Percentiles rank a stretch among this genome's conserved stretches.
These are phyloP conservation scores for Augiades crinisus DNA, from an alignment of 2,888 invertebrate species.

Conservation along the genomic window DNA sequence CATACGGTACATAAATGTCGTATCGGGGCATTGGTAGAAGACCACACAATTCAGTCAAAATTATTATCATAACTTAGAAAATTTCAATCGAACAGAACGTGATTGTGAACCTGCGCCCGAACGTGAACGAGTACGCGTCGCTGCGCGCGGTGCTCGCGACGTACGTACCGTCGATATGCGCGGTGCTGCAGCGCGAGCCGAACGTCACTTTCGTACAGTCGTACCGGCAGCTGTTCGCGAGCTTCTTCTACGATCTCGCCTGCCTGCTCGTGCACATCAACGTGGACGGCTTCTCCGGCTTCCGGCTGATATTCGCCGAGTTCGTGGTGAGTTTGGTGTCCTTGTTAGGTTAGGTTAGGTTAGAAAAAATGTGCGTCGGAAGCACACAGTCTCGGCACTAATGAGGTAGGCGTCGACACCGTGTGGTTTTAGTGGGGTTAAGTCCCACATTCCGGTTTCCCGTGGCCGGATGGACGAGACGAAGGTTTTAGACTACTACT, in stretches of 20 bases:
- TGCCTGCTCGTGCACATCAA: not conserved
- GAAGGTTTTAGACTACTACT: no score
- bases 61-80: no score
- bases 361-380: no score
- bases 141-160: conserved; percentile 49
- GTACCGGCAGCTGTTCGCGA: not conserved
- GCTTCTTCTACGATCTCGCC: not conserved
- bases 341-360: no score
- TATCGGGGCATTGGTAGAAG: no score
- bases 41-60: no score
- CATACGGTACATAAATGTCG: no score
- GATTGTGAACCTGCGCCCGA: conserved; percentile 37
- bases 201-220: not conserved
- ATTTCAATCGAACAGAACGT: conserved; percentile 32
- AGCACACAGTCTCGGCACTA: no score
- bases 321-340: not conserved
- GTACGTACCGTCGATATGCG: conserved; percentile 37
- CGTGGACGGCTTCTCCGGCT: not conserved
- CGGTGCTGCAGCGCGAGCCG: not conserved
- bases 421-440: no score
- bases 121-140: conserved; percentile 39
- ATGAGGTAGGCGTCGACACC: no score
- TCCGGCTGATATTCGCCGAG: not conserved
- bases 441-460: no score
- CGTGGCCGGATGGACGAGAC: no score